Evolutionary conservation across 2,113 vertebrate species (phyloP), one percentile per base, ranked within the genome.

Genomic region (Coracopsis vasa): DNA sequence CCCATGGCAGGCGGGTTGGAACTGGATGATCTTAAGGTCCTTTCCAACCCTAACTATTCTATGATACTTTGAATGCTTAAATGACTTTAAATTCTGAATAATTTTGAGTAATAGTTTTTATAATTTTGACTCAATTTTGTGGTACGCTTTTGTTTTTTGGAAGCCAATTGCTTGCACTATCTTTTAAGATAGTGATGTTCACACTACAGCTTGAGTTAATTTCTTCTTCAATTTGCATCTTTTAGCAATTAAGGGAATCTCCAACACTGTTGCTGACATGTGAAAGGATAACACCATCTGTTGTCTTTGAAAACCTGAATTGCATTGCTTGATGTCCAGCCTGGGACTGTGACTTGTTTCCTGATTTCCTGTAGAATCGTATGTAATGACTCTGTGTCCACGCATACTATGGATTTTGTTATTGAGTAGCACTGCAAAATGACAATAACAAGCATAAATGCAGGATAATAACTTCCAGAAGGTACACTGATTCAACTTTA

Each of bases 51-150:
- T n/a, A n/a, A n/a, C n/a, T n/a, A n/a, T n/a, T n/a, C n/a, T n/a
- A n/a, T n/a, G n/a, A n/a, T n/a, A n/a, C n/a, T 94, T 91, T 78
- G 88, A 77, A 44, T 75, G 48, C 37, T 92, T 90, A 83, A 94
- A 74, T 47, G 44, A 65, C 73, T 73, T 70, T 28, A 51, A 82
- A 70, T 92, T 72, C 60, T 88, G 31, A 39, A 20, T 88, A 53
- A 72, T 64, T 67, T 89, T 92, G 28, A 61, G 66, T 80, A 21
- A 20, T 77, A 42, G 14, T 31, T 86, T 81, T 50, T 87, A 18
- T 14, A 64, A 80, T 61, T 82, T 35, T 35, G 66, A 66, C 25
- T 91, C 37, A 82, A 45, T 28, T 64, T 74, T 51, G 85, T 81
- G 42, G 31, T 42, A 33, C 6, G 7, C 6, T 64, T 42, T 27